Base-by-base conservation (phyloP, 2,113 vertebrate species). In the Oreochromis tanganicae region DNA sequence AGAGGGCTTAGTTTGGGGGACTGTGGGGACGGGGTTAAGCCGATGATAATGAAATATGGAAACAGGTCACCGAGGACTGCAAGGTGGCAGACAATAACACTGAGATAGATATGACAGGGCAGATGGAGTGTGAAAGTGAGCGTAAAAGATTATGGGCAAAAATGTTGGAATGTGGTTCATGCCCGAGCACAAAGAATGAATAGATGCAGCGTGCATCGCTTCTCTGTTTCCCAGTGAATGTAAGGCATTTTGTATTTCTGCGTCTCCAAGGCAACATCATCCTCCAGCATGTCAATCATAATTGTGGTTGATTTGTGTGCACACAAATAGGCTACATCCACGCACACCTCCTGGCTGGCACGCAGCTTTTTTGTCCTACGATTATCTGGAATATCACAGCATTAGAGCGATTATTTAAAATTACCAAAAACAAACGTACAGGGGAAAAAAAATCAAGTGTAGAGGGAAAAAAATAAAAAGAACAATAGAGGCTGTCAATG, bases 201-300 rank as follows among this genome's bases (percentile, higher is more conserved):
- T 36, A 89, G 84, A 63, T 14, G 6, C 41, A 80, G 82, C 57
- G 27, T 16, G 66, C 34, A 7, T 59, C 46, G 80, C 46, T 9
- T 91, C 75, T 84, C 59, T 75, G 79, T 85, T 92, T 90, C 86
- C 38, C 63, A 84, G 87, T 34, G 79, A 94, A 87, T 91, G 73
- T 24, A 7, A 90, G 89, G 83, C 85, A 93, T 93, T 94, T 94
- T 93, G 88, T 94, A 68, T 95, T 93, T 88, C 80, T 84, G 81
- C 14, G 87, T 96, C 94, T 92, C 95, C 94, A 93, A 80, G 92
- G 94, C 90, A 95, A 95, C 94, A 85, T 68, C 85, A 84, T 93
- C 80, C 85, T 84, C 63, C 81, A 87, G 56, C 87, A 85, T 92
- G 90, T 85, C 93, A 93, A 88, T 94, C 91, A 92, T 90, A 21